Evolutionary conservation across 1,140 invertebrate genomes (phyloP).

Genomic region (Lutraria rhynchaena): DNA sequence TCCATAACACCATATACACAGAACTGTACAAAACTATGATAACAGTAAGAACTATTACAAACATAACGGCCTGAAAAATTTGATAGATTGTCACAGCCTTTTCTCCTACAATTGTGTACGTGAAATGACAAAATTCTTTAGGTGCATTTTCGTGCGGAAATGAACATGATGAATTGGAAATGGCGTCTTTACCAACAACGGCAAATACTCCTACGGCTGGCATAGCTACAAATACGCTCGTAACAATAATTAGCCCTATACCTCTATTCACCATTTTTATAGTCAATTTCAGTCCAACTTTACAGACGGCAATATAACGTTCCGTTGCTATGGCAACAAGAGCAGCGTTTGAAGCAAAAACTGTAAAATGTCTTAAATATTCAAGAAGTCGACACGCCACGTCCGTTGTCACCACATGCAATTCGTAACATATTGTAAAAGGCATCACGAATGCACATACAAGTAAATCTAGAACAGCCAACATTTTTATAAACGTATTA

Average conservation of each 20-base stretch:
- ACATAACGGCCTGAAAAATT: conserved; percentile 61
- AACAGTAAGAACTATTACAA: conserved; percentile 61
- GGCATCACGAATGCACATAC: conserved; percentile 73
- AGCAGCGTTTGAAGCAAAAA: conserved; percentile 67
- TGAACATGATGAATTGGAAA: conserved; percentile 63
- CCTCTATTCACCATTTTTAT: conserved; percentile 67
- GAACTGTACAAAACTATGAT: conserved; percentile 72
- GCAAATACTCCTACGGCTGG: conserved; percentile 71
- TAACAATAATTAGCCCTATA: conserved; percentile 62
- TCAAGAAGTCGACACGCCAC: conserved; percentile 68
- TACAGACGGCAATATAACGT: conserved; percentile 70
- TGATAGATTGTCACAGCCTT: conserved; percentile 63
- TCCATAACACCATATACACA: conserved; percentile 71
- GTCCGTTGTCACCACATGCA: conserved; percentile 68
- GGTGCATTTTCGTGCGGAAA: conserved; percentile 56
- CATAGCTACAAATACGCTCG: conserved; percentile 61
- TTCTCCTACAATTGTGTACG: conserved; percentile 65
- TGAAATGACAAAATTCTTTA: conserved; percentile 71
- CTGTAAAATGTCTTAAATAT: conserved; percentile 67
- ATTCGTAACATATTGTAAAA: conserved; percentile 71
- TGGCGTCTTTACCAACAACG: conserved; percentile 59
- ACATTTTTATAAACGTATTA: conserved; percentile 72
- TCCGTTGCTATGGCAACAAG: conserved; percentile 73
- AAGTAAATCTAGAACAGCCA: conserved; percentile 69
- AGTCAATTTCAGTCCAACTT: conserved; percentile 57